Conservation (phyloP, 2,113 vertebrate species). For the Myocastor coypus region DNA sequence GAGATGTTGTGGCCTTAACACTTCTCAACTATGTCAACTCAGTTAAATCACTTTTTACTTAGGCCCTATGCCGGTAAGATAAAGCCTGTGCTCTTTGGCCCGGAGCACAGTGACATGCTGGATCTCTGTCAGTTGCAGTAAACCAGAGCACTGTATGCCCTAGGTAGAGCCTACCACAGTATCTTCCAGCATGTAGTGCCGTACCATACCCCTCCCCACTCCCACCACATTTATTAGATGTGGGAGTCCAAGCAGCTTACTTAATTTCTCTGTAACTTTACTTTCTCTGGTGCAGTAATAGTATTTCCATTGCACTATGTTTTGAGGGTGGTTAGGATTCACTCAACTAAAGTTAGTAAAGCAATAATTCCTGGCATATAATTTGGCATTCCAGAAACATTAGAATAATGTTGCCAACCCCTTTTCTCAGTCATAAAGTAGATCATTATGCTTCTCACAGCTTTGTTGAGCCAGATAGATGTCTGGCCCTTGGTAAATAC, state of each 20-base stretch:
- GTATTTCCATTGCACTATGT: not conserved
- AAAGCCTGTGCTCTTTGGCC: not conserved
- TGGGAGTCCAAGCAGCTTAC: not conserved
- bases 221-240: not conserved
- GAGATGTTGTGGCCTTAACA: not conserved
- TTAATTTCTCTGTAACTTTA: not conserved
- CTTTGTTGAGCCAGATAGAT: not conserved
- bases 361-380: not conserved
- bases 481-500: not conserved
- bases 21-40: conserved; percentile 1
- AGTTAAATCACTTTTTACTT: not conserved
- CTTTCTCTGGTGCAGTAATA: not conserved
- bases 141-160: not conserved
- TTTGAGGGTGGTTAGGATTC: not conserved
- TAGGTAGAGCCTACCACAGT: not conserved
- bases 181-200: not conserved
- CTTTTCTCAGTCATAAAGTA: not conserved
- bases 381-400: not conserved
- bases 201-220: fast-evolving
- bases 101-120: not conserved
- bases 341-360: not conserved
- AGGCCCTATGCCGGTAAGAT: not conserved
- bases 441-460: not conserved
- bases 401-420: not conserved
- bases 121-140: not conserved